Evolutionary conservation across 2,888 invertebrate species (phyloP).

Genomic region (Erynnis tages): DNA sequence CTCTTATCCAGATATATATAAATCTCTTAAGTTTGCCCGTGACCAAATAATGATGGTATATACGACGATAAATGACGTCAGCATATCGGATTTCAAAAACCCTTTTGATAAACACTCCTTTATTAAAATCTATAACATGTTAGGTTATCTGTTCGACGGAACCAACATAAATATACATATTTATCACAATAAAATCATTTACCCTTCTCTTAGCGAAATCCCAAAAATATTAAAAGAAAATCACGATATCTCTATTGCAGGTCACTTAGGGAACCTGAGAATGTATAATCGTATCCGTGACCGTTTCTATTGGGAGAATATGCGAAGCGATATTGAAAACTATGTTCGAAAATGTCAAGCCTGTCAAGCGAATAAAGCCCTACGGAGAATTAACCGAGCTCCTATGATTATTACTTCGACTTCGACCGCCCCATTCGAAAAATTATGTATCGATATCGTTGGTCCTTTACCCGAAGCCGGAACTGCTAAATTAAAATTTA

Average conservation of each 20-base stretch:
- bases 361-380: constrained; percentile 36
- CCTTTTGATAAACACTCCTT: constrained; percentile 28
- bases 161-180: constrained; percentile 29
- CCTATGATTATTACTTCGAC: constrained; percentile 40
- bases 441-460: constrained; percentile 34
- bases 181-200: constrained; percentile 29
- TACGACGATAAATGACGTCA: background rate
- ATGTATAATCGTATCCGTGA: constrained; percentile 33
- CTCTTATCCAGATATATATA: background rate
- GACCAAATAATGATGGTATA: background rate
- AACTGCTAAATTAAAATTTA: constrained; percentile 30
- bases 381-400: constrained; percentile 28
- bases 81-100: constrained; percentile 22
- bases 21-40: background rate
- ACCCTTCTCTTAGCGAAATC: constrained; percentile 1
- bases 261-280: constrained; percentile 31
- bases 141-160: constrained; percentile 29
- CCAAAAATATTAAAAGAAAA: constrained; percentile 17
- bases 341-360: constrained; percentile 32
- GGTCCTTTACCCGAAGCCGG: constrained; percentile 36
- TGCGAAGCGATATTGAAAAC: constrained; percentile 33
- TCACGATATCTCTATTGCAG: constrained; percentile 31
- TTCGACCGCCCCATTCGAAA: constrained; percentile 33
- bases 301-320: constrained; percentile 35
- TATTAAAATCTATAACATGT: constrained; percentile 32